Evolutionary conservation across 2,113 vertebrate genomes (phyloP).

Genomic region (Heptranchias perlo): DNA sequence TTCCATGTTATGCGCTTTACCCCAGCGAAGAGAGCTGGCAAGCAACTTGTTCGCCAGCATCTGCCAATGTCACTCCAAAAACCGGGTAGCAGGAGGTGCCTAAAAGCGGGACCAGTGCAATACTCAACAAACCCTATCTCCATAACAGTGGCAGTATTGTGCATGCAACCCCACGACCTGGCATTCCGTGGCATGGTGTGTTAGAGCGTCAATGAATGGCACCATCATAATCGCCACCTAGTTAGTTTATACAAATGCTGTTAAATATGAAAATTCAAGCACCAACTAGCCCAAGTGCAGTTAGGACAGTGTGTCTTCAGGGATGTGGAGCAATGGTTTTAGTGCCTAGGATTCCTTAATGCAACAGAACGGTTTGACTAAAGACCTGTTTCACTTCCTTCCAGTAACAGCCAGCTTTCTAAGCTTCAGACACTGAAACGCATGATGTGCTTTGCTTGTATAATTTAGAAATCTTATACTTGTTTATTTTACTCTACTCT

Average conservation of each 20-base stretch:
- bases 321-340: neutral
- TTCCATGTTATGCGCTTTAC: neutral
- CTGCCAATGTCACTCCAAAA: neutral
- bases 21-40: neutral
- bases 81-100: neutral
- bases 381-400: constrained; percentile 3
- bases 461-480: neutral
- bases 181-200: neutral
- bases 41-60: neutral
- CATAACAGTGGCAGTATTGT: neutral
- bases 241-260: neutral
- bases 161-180: neutral
- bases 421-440: neutral
- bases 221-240: neutral
- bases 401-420: neutral
- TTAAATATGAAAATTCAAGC: neutral
- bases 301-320: neutral
- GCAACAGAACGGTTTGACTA: neutral
- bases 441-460: neutral
- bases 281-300: neutral
- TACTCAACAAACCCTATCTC: neutral
- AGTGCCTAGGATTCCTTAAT: neutral
- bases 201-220: neutral
- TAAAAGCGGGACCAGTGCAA: neutral
- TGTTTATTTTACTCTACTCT: constrained; percentile 5